Percentiles rank a stretch among this genome's conserved stretches.
Conservation (phyloP, 1,140 invertebrate genomes). For the Laupala kohalensis region DNA sequence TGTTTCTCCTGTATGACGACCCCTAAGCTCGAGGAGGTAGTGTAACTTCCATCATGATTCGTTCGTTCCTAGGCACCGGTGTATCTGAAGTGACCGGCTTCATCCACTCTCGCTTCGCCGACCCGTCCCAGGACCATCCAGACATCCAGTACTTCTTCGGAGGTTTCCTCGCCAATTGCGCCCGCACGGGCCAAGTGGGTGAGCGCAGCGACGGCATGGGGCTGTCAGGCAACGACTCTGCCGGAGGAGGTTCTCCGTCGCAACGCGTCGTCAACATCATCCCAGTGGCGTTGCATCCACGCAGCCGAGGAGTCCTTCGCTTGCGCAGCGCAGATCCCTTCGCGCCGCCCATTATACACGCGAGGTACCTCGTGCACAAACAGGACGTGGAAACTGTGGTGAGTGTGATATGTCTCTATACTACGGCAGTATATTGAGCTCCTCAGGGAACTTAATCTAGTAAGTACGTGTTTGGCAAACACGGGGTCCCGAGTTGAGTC, state of each 20-base stretch:
- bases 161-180: conserved; percentile 67
- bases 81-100: conserved; percentile 73
- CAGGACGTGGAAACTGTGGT: conserved; percentile 59
- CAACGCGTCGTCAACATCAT: conserved; percentile 42
- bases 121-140: conserved; percentile 58
- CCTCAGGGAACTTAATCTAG: too few relatives aligned
- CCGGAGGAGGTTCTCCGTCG: not conserved
- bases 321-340: conserved; percentile 62
- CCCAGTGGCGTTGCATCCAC: conserved; percentile 59
- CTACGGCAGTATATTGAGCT: too few relatives aligned
- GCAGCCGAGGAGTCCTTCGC: conserved; percentile 59
- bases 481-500: too few relatives aligned
- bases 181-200: conserved; percentile 55
- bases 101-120: conserved; percentile 64
- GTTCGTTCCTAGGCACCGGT: conserved; percentile 30
- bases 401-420: too few relatives aligned
- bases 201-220: not conserved
- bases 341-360: conserved; percentile 66
- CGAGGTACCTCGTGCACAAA: conserved; percentile 65
- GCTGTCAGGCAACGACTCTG: not conserved
- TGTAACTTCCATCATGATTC: too few relatives aligned
- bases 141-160: conserved; percentile 66
- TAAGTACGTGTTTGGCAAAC: too few relatives aligned
- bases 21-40: too few relatives aligned
- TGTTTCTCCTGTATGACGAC: too few relatives aligned